phyloP scores from a whole-genome alignment of 2,113 vertebrate species.

The Patagioenas fasciata region DNA sequence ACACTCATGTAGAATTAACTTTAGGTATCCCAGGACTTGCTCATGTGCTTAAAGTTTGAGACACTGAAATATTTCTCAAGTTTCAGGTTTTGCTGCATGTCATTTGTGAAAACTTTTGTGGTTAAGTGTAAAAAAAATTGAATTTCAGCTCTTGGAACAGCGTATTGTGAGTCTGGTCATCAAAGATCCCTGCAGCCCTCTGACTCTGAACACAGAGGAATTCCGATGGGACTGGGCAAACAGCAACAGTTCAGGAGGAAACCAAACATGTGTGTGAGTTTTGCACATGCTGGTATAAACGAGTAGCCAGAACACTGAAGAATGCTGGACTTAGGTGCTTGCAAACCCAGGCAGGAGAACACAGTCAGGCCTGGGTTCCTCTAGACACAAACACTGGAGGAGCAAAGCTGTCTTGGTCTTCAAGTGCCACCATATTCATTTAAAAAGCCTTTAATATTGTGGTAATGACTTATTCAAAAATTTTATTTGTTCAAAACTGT shows the following conservation, averaged over 20 bases:
- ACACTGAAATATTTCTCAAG: background rate
- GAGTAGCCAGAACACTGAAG: background rate
- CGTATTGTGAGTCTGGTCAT: background rate
- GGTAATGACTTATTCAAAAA: background rate
- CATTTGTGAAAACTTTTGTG: background rate
- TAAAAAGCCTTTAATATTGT: background rate
- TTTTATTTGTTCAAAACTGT: background rate
- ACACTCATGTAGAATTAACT: conserved; percentile 25
- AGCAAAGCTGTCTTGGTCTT: background rate
- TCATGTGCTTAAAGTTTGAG: conserved; percentile 11
- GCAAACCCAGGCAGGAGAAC: background rate
- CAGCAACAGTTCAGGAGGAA: background rate
- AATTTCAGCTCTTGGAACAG: background rate
- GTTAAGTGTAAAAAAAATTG: background rate
- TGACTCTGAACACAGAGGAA: background rate
- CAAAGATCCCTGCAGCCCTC: background rate
- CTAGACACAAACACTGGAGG: background rate
- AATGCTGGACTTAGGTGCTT: background rate
- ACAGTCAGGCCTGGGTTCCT: background rate
- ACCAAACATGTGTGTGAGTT: background rate
- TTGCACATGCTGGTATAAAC: background rate
- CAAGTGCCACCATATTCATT: background rate
- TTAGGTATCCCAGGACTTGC: background rate
- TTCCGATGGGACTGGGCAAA: background rate
- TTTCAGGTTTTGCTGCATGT: background rate